Evolutionary conservation across 2,113 vertebrate genomes (phyloP).

Genomic region (Perca schrenkii): DNA sequence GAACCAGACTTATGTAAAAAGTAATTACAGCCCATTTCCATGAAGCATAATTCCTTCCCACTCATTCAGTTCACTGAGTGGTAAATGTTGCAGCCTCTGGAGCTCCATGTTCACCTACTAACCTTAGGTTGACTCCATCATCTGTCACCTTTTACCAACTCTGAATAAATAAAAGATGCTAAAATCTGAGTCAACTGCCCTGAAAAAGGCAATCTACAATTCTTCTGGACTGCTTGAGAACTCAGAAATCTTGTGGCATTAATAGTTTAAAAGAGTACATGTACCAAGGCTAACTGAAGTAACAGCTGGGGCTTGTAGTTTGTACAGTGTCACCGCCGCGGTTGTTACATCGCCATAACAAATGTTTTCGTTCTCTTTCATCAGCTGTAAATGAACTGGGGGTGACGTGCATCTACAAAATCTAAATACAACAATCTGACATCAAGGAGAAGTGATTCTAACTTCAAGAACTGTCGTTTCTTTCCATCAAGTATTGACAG

Average conservation of each 20-base stretch:
- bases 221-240: not conserved
- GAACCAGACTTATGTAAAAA: constrained; percentile 29
- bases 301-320: constrained; percentile 10
- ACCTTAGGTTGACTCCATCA: constrained; percentile 47
- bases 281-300: not conserved
- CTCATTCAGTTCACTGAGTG: not conserved
- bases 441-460: not conserved
- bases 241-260: not conserved
- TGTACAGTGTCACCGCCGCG: not conserved
- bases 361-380: constrained; percentile 62
- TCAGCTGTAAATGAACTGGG: constrained; percentile 41
- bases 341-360: constrained; percentile 23
- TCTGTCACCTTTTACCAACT: constrained; percentile 37
- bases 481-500: not conserved
- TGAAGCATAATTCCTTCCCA: not conserved
- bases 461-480: not conserved
- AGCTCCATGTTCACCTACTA: constrained; percentile 36
- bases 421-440: not conserved
- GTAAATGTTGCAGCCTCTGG: constrained; percentile 4
- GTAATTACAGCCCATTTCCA: constrained; percentile 34
- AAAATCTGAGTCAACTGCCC: constrained; percentile 27
- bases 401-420: constrained; percentile 4
- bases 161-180: constrained; percentile 62
- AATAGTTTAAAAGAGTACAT: not conserved
- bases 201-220: constrained; percentile 1